Evolutionary conservation across 2,888 invertebrate genomes (phyloP).

Genomic region (Sialis lutaria): DNA sequence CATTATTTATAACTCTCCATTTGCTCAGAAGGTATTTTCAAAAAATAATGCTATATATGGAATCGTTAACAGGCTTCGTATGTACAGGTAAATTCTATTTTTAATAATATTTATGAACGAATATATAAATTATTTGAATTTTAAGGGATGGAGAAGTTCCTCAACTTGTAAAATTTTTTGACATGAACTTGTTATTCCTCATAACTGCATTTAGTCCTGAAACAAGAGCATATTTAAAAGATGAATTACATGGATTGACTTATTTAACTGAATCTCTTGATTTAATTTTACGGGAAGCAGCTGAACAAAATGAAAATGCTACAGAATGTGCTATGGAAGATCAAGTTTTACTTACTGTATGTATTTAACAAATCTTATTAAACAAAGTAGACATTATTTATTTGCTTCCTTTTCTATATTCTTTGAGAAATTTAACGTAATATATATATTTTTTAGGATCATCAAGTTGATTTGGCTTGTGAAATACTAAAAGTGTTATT

Average conservation of each 20-base stretch:
- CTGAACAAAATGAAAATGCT: constrained; percentile 12
- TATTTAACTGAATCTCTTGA: constrained; percentile 51
- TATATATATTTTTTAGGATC: constrained; percentile 26
- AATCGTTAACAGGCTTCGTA: constrained; percentile 51
- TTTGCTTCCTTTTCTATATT: not conserved
- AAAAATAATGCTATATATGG: constrained; percentile 49
- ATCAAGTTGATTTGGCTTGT: constrained; percentile 43
- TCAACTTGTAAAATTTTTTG: constrained; percentile 63
- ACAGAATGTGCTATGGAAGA: not conserved
- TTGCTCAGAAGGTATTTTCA: constrained; percentile 39
- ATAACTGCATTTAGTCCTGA: constrained; percentile 67
- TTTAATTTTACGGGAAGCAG: constrained; percentile 34
- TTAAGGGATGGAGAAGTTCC: constrained; percentile 37
- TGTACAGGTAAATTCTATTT: constrained; percentile 27
- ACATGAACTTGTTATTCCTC: constrained; percentile 76
- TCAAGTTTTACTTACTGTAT: not conserved
- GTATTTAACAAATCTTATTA: not conserved
- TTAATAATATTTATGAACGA: not conserved
- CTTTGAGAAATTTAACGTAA: not conserved
- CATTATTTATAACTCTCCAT: constrained; percentile 58
- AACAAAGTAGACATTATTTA: not conserved
- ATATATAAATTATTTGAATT: constrained; percentile 5
- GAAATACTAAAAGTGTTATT: constrained; percentile 66
- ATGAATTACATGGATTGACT: constrained; percentile 49
- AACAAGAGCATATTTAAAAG: constrained; percentile 43